Evolutionary conservation across 2,113 vertebrate genomes (phyloP).

Genomic region (Hippocampus abdominalis): DNA sequence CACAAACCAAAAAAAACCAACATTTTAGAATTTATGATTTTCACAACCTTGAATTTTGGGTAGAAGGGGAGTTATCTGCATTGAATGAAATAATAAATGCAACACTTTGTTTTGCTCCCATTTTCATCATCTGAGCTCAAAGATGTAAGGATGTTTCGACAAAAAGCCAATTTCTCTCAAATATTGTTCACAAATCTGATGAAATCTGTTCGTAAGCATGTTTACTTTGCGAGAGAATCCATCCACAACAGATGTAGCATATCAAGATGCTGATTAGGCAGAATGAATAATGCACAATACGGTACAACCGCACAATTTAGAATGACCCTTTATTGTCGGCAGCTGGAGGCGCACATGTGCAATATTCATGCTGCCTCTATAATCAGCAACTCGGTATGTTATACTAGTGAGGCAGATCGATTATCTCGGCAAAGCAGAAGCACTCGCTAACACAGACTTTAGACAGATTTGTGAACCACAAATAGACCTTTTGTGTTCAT

Average conservation of each 20-base stretch:
- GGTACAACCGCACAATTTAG: neutral
- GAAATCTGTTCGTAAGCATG: neutral
- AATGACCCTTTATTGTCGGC: neutral
- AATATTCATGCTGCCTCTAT: neutral
- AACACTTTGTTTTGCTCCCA: neutral
- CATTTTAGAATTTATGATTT: constrained; percentile 33
- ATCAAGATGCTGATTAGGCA: neutral
- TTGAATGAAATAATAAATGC: neutral
- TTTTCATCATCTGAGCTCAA: neutral
- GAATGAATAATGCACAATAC: neutral
- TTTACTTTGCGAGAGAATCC: neutral
- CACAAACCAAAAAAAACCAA: constrained; percentile 25
- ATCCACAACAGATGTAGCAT: neutral
- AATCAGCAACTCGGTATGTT: neutral
- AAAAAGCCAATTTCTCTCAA: neutral
- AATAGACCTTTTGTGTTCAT: neutral
- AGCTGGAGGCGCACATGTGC: neutral
- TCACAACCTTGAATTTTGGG: constrained; percentile 3
- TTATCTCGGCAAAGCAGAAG: no score
- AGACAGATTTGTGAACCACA: neutral
- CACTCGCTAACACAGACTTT: neutral
- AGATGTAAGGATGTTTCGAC: neutral
- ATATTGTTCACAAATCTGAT: neutral
- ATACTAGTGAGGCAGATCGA: neutral
- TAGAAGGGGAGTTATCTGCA: neutral